phyloP scores from a whole-genome alignment of 2,888 invertebrate genomes.

The Rotaria macrura region DNA sequence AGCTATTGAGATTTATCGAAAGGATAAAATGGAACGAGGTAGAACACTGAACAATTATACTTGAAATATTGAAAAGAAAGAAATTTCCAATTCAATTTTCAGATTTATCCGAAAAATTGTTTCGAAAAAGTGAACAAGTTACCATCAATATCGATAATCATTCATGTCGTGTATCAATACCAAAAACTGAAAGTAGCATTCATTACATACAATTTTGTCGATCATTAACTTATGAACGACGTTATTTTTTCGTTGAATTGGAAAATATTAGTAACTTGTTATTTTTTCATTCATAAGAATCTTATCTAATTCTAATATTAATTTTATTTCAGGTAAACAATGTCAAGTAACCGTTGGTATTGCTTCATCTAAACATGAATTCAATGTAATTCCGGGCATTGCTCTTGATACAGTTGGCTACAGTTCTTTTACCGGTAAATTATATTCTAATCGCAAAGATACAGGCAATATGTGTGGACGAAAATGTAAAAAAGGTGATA shows the following conservation, averaged over 20 bases:
- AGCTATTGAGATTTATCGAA: constrained; percentile 27
- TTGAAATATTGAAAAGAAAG: neutral
- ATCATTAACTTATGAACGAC: constrained; percentile 38
- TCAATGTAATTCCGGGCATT: constrained; percentile 20
- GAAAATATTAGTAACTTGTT: constrained; percentile 39
- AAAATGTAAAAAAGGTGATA: constrained; percentile 42
- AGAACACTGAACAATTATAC: neutral
- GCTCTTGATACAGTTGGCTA: constrained; percentile 41
- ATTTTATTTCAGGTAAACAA: neutral
- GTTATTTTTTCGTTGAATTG: constrained; percentile 40
- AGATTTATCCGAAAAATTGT: neutral
- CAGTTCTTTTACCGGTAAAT: constrained; percentile 41
- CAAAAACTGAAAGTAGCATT: constrained; percentile 39
- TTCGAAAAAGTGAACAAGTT: constrained; percentile 14
- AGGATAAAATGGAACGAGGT: constrained; percentile 1
- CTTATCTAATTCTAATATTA: neutral
- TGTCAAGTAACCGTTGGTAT: constrained; percentile 27
- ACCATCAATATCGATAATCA: neutral
- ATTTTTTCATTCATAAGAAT: neutral
- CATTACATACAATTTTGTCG: constrained; percentile 41
- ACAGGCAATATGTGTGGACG: constrained; percentile 42
- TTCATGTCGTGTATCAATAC: constrained; percentile 34
- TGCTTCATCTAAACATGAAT: constrained; percentile 20
- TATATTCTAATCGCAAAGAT: constrained; percentile 40
- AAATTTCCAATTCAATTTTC: neutral